Evolutionary conservation across 2,797 vertebrate genomes (phyloP), one percentile per base, ranked within the genome.

Genomic region (Intellagama lesueurii): DNA sequence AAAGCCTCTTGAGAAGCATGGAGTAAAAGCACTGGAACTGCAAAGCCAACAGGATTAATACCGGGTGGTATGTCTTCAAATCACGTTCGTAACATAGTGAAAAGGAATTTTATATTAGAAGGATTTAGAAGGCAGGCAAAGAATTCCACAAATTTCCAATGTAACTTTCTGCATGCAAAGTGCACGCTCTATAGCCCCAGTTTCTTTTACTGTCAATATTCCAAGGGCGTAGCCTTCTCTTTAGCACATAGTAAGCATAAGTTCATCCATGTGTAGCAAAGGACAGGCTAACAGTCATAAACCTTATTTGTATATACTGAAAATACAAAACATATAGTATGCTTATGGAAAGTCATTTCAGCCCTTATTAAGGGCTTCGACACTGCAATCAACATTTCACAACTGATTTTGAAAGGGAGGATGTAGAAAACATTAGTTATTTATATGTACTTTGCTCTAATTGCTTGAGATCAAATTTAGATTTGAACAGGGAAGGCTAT

Each of bases 31-130:
- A 88, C 80, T 75, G 92, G 92, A 73, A 77, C 91, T 94, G 80
- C 0, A 78, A 96, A 79, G 95, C 94, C 95, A 94, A 94, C 89
- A 76, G 82, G 94, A 96, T 95, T 93, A 93, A 91, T 90, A 88
- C 95, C 96, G 96, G 94, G 95, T 94, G 95, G 92, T 7, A 73
- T 26, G 83, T 92, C 86, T 96, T 91, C 88, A 93, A 94, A 95
- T 93, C 91, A 94, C 80, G 87, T 88, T 95, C 93, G 83, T 94
- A 75, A 96, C 95, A 95, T 82, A 90, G 90, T 47, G 90, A 94
- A 96, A 94, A 94, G 96, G 93, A 95, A 93, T 84, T 69, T 89
- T 92, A 91, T 56, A 90, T 92, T 86, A 87, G 83, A 64, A 84
- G 14, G 49, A 89, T 79, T 79, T 81, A 89, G 86, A 91, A 87